A percentile compares a stretch with the other conserved stretches of the same genome.
phyloP scores from a whole-genome alignment of 2,888 invertebrate genomes.

The Mimas tiliae region DNA sequence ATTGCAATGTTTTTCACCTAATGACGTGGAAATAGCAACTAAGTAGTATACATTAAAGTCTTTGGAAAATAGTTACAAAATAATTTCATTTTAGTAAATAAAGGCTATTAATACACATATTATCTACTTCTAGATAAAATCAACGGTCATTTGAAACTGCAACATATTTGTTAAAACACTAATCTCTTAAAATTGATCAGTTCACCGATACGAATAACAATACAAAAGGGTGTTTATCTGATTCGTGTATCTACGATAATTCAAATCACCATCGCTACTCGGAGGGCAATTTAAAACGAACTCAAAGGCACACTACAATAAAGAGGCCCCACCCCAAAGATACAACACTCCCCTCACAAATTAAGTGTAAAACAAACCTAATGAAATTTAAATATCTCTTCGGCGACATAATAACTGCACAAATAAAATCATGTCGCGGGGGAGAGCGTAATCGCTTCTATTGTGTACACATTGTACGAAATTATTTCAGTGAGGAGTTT shows the following conservation, averaged over 20 bases:
- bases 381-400: slow-evolving; percentile 85
- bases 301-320: slow-evolving; percentile 61
- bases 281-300: slow-evolving; percentile 67
- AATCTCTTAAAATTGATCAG: slow-evolving; percentile 66
- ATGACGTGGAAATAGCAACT: too few relatives aligned
- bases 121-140: slow-evolving; percentile 11
- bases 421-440: slow-evolving; percentile 83
- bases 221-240: slow-evolving; percentile 70
- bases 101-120: not conserved
- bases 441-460: slow-evolving; percentile 80
- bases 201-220: slow-evolving; percentile 55
- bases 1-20: not conserved
- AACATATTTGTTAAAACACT: slow-evolving; percentile 55
- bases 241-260: slow-evolving; percentile 75
- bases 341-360: slow-evolving; percentile 79
- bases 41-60: too few relatives aligned
- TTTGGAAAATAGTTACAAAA: not conserved
- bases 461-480: slow-evolving; percentile 77
- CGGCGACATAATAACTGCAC: slow-evolving; percentile 81
- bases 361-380: slow-evolving; percentile 86
- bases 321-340: slow-evolving; percentile 72
- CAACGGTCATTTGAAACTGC: slow-evolving; percentile 41
- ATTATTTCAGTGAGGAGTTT: slow-evolving; percentile 58
- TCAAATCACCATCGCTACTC: slow-evolving; percentile 74
- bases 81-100: not conserved